A percentile compares a stretch with the other conserved stretches of the same genome.
These are phyloP conservation scores for Synergus itoensis DNA, from an alignment of 2,888 invertebrate genomes.

Conservation along the genomic window DNA sequence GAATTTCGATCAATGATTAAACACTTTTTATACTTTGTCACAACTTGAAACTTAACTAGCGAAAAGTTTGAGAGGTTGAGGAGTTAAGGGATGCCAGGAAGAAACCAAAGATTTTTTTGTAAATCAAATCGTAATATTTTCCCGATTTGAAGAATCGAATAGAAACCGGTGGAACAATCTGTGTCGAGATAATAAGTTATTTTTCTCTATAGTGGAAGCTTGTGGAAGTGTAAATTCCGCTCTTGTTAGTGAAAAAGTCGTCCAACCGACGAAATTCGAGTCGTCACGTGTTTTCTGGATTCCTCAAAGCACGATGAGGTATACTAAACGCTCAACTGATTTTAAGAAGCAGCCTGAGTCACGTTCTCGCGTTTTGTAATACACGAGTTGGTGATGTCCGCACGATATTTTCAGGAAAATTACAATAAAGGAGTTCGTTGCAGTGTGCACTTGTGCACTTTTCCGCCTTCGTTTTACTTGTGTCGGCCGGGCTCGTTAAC, in stretches of 20 bases:
- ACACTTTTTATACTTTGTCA: neutral
- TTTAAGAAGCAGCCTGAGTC: neutral
- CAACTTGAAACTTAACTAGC: neutral
- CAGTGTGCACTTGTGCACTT: constrained; percentile 39
- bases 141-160: no score
- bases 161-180: neutral
- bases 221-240: neutral
- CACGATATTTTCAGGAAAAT: constrained; percentile 7
- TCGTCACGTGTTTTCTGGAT: constrained; percentile 36
- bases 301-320: neutral
- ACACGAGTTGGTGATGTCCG: neutral
- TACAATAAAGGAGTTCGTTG: neutral
- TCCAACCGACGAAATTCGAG: neutral
- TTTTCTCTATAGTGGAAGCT: neutral
- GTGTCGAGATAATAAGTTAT: neutral
- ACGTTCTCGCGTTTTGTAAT: neutral
- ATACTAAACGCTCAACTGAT: neutral
- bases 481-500: constrained; percentile 57
- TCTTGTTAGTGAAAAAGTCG: neutral
- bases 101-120: neutral
- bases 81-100: no score
- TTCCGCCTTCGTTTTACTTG: constrained; percentile 51
- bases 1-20: constrained; percentile 14
- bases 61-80: neutral
- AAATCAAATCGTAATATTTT: neutral